phyloP scores from a whole-genome alignment of 2,113 vertebrate species.

The Drymodes brunneopygia region DNA sequence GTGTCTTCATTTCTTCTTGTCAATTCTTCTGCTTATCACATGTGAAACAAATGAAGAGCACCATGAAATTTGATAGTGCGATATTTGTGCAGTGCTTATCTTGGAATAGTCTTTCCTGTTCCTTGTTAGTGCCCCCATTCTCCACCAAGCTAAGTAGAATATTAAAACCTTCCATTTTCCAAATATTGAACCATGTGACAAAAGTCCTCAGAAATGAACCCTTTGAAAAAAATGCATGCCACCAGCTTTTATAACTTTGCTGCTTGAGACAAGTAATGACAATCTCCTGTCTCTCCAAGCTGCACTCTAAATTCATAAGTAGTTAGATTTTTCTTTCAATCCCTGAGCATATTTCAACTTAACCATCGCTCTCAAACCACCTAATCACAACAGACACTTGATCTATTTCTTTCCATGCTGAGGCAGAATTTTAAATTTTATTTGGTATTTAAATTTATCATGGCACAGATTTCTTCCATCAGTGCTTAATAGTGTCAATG shows the following conservation, averaged over 20 bases:
- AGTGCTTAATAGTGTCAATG: neutral
- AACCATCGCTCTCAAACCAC: neutral
- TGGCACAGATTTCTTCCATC: neutral
- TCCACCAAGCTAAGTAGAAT: neutral
- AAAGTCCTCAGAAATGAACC: neutral
- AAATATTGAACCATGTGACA: neutral
- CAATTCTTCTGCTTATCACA: neutral
- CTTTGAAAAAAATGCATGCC: neutral
- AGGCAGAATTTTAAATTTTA: neutral
- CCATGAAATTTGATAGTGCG: neutral
- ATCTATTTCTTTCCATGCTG: neutral
- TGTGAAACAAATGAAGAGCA: neutral
- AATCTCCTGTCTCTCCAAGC: neutral
- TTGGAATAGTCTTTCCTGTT: neutral
- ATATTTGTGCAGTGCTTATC: neutral
- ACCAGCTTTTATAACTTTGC: neutral
- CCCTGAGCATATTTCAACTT: neutral
- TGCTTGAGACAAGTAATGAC: neutral
- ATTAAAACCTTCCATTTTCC: neutral
- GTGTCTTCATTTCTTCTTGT: neutral
- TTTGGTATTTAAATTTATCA: neutral
- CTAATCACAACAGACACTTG: neutral
- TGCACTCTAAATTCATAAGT: neutral
- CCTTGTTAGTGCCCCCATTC: neutral
- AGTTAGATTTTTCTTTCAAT: neutral